Percentiles rank a stretch among this genome's conserved stretches.
These are phyloP conservation scores for Redunca redunca DNA, from an alignment of 2,113 vertebrate species.

Conservation along the genomic window DNA sequence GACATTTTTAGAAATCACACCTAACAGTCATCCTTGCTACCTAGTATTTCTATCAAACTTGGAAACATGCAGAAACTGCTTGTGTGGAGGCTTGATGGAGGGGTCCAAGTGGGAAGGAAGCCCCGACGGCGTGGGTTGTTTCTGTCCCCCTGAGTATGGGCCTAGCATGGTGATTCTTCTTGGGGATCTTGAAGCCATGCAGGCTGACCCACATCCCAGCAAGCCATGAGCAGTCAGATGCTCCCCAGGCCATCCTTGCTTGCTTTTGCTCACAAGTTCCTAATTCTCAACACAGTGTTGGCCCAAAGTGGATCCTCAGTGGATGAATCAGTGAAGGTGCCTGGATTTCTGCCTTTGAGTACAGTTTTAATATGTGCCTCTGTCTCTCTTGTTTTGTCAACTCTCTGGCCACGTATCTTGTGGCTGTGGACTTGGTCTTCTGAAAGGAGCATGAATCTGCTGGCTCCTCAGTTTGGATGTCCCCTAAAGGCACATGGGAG, in stretches of 20 bases:
- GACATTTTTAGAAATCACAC: background rate
- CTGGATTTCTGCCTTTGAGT: background rate
- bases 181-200: background rate
- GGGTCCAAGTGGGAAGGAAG: background rate
- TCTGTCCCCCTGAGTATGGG: background rate
- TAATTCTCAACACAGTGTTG: background rate
- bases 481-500: background rate
- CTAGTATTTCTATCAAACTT: background rate
- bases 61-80: background rate
- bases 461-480: background rate
- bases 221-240: background rate
- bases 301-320: background rate
- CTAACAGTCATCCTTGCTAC: background rate
- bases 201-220: background rate
- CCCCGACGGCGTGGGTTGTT: background rate
- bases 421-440: background rate
- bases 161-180: background rate
- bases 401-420: background rate
- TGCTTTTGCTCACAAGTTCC: background rate
- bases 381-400: background rate
- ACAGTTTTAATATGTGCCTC: background rate
- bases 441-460: background rate
- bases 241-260: background rate
- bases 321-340: background rate
- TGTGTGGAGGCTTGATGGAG: too few species aligned